A percentile compares a stretch with the other conserved stretches of the same genome.
These are phyloP conservation scores for Drosophila prosaltans DNA, from an alignment of 1,140 invertebrate genomes.

Conservation along the genomic window DNA sequence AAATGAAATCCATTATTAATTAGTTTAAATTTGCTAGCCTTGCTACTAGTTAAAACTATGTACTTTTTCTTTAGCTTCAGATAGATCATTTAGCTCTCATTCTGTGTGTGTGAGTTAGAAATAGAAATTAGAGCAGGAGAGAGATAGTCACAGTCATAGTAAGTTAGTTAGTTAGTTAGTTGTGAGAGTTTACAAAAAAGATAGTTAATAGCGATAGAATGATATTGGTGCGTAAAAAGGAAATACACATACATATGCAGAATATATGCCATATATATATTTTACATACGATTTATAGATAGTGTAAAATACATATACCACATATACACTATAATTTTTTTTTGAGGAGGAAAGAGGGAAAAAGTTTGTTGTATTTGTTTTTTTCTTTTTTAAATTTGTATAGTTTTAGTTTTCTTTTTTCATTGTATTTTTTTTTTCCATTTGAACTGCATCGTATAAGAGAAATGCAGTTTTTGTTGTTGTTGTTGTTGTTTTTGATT, in stretches of 20 bases:
- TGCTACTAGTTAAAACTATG: too few species aligned
- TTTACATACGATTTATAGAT: slow-evolving; percentile 42
- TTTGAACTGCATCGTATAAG: slow-evolving; percentile 4
- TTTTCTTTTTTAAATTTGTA: neutral
- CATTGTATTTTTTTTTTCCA: slow-evolving; percentile 20
- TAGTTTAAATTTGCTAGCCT: too few species aligned
- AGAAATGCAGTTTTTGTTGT: slow-evolving; percentile 18
- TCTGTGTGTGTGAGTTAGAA: neutral
- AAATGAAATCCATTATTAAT: too few species aligned
- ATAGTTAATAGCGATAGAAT: slow-evolving; percentile 22
- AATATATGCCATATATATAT: slow-evolving; percentile 73
- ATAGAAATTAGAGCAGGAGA: neutral
- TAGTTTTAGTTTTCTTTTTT: slow-evolving; percentile 38
- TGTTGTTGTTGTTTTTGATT: slow-evolving; percentile 22
- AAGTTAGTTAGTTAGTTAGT: slow-evolving; percentile 8
- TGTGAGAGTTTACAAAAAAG: slow-evolving; percentile 7
- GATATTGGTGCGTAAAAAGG: slow-evolving; percentile 30
- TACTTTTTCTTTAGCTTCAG: too few species aligned
- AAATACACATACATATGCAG: slow-evolving; percentile 81
- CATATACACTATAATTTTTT: slow-evolving; percentile 34
- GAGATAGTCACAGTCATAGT: slow-evolving; percentile 26
- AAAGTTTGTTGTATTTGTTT: slow-evolving; percentile 54
- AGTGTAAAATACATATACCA: slow-evolving; percentile 70
- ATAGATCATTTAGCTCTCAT: too few species aligned
- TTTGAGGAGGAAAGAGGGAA: slow-evolving; percentile 67